Evolutionary conservation across 2,888 invertebrate genomes (phyloP).

Genomic region (Spilarctia lutea): DNA sequence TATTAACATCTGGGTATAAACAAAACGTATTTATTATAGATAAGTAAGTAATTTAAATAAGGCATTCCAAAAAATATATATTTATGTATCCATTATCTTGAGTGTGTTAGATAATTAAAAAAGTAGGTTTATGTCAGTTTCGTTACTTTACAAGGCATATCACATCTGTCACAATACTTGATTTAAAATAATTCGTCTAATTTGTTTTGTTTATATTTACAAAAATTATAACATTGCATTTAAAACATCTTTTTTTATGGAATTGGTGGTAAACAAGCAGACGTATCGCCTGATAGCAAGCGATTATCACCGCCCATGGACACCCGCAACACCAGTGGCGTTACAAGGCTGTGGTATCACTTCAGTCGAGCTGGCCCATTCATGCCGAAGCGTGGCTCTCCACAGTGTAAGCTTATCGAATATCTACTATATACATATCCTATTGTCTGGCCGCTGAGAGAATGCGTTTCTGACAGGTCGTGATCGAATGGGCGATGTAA

Average conservation of each 20-base stretch:
- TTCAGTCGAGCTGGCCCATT: too few species aligned
- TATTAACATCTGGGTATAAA: background rate
- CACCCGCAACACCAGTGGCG: too few species aligned
- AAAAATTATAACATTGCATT: background rate
- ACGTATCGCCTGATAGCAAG: too few species aligned
- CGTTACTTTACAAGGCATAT: background rate
- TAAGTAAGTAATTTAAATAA: background rate
- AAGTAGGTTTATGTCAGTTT: background rate
- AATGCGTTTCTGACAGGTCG: too few species aligned
- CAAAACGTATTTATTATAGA: background rate
- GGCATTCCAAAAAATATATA: background rate
- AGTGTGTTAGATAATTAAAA: background rate
- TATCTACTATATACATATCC: too few species aligned
- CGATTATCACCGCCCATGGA: too few species aligned
- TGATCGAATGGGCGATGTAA: too few species aligned
- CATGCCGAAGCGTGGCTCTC: too few species aligned
- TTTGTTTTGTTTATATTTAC: background rate
- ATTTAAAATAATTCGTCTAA: background rate
- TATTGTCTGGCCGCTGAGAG: too few species aligned
- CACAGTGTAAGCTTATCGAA: too few species aligned
- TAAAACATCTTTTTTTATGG: background rate
- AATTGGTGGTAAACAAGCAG: too few species aligned
- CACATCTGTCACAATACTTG: background rate
- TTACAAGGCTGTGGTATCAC: too few species aligned
- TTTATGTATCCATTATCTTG: background rate